Evolutionary conservation across 53 echinoderm and acorn worm genomes (phyloP).

Genomic region (Temnopleurus reevesii): DNA sequence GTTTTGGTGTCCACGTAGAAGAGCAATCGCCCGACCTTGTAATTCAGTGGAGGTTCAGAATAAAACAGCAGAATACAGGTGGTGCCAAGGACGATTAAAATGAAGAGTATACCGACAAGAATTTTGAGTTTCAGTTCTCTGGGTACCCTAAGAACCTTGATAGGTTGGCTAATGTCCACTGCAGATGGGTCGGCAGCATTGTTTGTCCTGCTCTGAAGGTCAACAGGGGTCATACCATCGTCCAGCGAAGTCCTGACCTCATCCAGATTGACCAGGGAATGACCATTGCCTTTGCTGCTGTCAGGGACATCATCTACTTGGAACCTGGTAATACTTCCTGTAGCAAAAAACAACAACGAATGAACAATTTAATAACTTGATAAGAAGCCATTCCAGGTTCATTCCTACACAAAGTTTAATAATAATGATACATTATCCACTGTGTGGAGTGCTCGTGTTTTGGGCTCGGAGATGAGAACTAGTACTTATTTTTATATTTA

Average conservation of each 20-base stretch:
- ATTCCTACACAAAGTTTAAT: too few species aligned
- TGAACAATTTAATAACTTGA: too few species aligned
- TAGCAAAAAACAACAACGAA: background rate
- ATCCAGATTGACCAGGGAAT: conserved; percentile 54
- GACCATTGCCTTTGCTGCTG: background rate
- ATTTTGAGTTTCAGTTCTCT: conserved; percentile 90
- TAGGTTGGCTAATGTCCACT: conserved; percentile 80
- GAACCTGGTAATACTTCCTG: background rate
- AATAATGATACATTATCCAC: too few species aligned
- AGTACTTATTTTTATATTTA: too few species aligned
- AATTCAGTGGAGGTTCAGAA: conserved; percentile 81
- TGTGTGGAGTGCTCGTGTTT: too few species aligned
- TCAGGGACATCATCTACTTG: conserved; percentile 56
- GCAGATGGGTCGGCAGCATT: conserved; percentile 49
- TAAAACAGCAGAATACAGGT: conserved; percentile 78
- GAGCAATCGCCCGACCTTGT: conserved; percentile 73
- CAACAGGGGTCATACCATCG: conserved; percentile 55
- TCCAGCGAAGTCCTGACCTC: conserved; percentile 55
- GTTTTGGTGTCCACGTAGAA: conserved; percentile 70
- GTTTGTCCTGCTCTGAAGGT: conserved; percentile 24
- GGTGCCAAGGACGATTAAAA: conserved; percentile 76
- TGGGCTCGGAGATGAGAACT: too few species aligned
- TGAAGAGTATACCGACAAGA: conserved; percentile 71
- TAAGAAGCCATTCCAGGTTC: too few species aligned
- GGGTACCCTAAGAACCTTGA: conserved; percentile 76